Evolutionary conservation across 2,797 vertebrate species (phyloP), one percentile per base, ranked within the genome.

Genomic region (Macropus fuliginosus): DNA sequence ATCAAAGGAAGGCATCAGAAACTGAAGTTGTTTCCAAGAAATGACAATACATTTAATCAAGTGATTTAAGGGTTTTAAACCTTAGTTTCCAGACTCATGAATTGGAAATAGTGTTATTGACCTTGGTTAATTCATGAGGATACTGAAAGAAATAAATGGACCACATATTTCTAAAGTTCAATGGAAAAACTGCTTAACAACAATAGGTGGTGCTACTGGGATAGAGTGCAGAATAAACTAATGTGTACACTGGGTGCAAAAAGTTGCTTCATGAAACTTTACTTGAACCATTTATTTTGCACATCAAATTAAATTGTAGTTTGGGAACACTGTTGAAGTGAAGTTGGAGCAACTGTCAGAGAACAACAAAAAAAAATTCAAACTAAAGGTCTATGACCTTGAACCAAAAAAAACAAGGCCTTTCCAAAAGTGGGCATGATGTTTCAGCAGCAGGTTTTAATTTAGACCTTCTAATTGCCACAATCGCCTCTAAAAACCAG

Each of bases 121-220:
- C 24, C 57, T 91, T 91, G 31, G 29, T 55, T 55, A 29, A 34
- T 55, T 90, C 92, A 55, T 6, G 91, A 55, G 52, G 31, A 54
- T n/a, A 81, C 8, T 5, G 40, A 92, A 31, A 95, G 74, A 93
- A 93, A 95, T 40, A 91, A 91, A 46, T n/a, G 54, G 62, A 90
- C 29, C 29, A 14, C 54, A 34, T 56, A 10, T 12, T 55, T 34
- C 54, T 31, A 9, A 95, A 74, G 40, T 66, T 90, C 16, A 46
- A n/a, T 18, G 90, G 94, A 93, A 91, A 34, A 94, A 34, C 40
- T 34, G 14, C 27, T 50, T 91, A 54, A 95, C 40, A 95, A 96
- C 96, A 96, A 93, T 74, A 96, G 93, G 95, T 92, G 96, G 97
- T 92, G 96, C 96, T 95, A 95, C 97, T 95, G 91, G 91, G 90